Evolutionary conservation across 2,797 vertebrate genomes (phyloP), one percentile per base, ranked within the genome.

Genomic region (Hypotaenidia okinawae): DNA sequence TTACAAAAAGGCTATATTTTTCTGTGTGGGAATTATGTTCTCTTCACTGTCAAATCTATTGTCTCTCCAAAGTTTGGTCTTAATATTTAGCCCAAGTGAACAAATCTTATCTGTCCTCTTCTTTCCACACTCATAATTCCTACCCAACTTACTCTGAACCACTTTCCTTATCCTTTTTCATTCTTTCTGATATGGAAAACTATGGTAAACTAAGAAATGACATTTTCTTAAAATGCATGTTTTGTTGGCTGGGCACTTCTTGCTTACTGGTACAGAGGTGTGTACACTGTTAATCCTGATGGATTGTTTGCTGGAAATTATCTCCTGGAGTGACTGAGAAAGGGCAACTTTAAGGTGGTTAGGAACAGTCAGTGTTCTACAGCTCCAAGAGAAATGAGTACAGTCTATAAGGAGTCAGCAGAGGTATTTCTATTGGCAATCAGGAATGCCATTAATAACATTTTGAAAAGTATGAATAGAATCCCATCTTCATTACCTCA

Each of bases 401-500:
- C 3, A 49, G 47, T 55, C 45, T 62, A 67, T 58, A 35, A 78
- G 75, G n/a, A 95, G n/a, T 73, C 55, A 55, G 55, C 35, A 90
- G 74, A 91, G 45, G 8, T 59, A 81, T 73, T 94, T 91, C 92
- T 49, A 81, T 3, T 88, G 43, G 58, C 70, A 85, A 66, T 58
- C 69, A 63, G 73, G 23, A 95, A 88, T 72, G 19, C 6, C 58
- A 69, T 90, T 93, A 94, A 72, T 55, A 95, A 83, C 41, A 51
- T 39, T 78, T 79, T 59, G 59, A 69, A 81, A 93, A 81, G 47
- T 35, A 73, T 2, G 5, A 75, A 13, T 28, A 89, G 74, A 95
- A 93, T 79, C 88, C 55, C 67, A 41, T 58, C 75, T 61, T 91
- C 86, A 87, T 90, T 94, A 92, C 52, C 59, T 92, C 67, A 76